Evolutionary conservation across 1,140 invertebrate genomes (phyloP).

Genomic region (Babylonia areolata): DNA sequence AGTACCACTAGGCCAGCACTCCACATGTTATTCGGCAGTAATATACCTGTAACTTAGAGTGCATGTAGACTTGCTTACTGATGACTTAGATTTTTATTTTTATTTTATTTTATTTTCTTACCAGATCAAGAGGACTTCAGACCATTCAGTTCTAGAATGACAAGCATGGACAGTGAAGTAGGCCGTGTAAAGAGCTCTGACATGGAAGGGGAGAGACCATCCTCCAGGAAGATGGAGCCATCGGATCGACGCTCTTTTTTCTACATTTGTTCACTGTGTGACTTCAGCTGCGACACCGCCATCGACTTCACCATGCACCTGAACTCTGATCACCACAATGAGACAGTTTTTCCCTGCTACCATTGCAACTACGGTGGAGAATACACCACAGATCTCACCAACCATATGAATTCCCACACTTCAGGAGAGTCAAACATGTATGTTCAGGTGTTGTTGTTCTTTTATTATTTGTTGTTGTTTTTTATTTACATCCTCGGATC

Average conservation of each 20-base stretch:
- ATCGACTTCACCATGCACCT: constrained; percentile 32
- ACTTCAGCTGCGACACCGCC: constrained; percentile 10
- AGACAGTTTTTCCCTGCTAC: not conserved
- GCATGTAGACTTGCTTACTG: too few species aligned
- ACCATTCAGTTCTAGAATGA: not conserved
- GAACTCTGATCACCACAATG: not conserved
- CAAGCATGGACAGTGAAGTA: not conserved
- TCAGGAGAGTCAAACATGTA: not conserved
- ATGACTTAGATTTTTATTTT: too few species aligned
- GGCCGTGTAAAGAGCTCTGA: not conserved
- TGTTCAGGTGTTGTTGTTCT: too few species aligned
- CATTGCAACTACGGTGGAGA: constrained; percentile 8
- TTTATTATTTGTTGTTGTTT: too few species aligned
- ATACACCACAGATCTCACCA: constrained; percentile 28
- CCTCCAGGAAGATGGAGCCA: not conserved
- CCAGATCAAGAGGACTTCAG: too few species aligned
- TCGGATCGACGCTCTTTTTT: not conserved
- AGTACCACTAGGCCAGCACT: too few species aligned
- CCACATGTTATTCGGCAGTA: too few species aligned
- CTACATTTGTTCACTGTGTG: constrained; percentile 7
- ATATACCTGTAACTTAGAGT: too few species aligned
- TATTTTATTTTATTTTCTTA: too few species aligned
- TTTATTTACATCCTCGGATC: too few species aligned
- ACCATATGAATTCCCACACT: constrained; percentile 7
- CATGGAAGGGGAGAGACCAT: not conserved